Evolutionary conservation across 2,797 vertebrate species (phyloP), one percentile per base, ranked within the genome.

Genomic region (Urophycis tenuis): DNA sequence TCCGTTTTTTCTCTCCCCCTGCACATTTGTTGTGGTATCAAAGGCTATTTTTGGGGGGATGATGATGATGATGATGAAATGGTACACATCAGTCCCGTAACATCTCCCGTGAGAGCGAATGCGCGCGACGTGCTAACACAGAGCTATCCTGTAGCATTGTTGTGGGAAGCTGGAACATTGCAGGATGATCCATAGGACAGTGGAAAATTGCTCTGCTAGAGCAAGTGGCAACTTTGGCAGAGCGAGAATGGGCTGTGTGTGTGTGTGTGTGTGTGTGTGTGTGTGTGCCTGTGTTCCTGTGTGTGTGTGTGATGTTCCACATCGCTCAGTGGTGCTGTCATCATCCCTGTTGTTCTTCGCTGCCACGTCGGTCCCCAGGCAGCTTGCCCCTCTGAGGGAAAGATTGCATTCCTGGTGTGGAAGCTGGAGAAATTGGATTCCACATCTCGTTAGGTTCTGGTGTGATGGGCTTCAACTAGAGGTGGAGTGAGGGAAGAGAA

Each of bases 381-480:
- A 72, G 77, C 73, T 84, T 80, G 84, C 80, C 29, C 81, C 82
- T 85, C 67, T 29, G 35, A 79, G 72, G 33, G 30, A 33, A 64
- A 85, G 80, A 88, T 89, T 81, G 77, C 84, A 76, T 85, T 84
- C 82, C 78, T 83, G 78, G 73, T 76, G 69, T 73, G 73, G 74
- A 81, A 60, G 73, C 70, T 73, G 75, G 45, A 79, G 79, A 79
- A 84, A 87, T 82, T 82, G 79, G 74, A 84, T 78, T 85, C 67
- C 53, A 74, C 71, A 45, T 34, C 33, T 71, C 73, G 75, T 81
- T 78, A 74, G 76, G 41, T 86, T 81, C 75, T 78, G 76, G 79
- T 81, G 74, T 80, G 86, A 87, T 87, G 79, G 78, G 67, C 71
- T 82, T 41, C 72, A 77, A 75, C 77, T 79, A 32, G 80, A 76